phyloP scores from a whole-genome alignment of 2,888 invertebrate genomes.

The Magallana nippona region DNA sequence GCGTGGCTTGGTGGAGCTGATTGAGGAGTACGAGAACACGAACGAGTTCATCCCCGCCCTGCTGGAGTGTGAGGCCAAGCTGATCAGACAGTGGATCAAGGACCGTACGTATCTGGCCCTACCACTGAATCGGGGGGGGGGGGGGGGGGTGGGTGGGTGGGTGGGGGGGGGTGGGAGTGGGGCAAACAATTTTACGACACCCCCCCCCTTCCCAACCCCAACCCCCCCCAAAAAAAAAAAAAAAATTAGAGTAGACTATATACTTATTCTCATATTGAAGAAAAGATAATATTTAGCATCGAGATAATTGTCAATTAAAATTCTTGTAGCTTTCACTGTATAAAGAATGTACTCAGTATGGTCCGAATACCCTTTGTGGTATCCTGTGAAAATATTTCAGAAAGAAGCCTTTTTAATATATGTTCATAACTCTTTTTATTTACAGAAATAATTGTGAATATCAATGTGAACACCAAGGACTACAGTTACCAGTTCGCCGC shows the following conservation, averaged over 20 bases:
- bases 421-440: not conserved
- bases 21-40: constrained; percentile 69
- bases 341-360: not conserved
- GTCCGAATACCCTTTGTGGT: not conserved
- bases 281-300: too few relatives aligned
- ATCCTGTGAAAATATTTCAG: too few relatives aligned
- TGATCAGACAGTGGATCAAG: constrained; percentile 44
- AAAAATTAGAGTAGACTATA: too few relatives aligned
- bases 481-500: constrained; percentile 64
- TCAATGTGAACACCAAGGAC: constrained; percentile 70
- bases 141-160: not conserved
- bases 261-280: not conserved
- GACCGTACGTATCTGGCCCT: constrained; percentile 30
- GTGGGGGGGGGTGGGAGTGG: not conserved
- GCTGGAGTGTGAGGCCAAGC: constrained; percentile 62
- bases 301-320: too few relatives aligned
- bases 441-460: constrained; percentile 56
- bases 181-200: not conserved
- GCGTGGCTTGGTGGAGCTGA: constrained; percentile 57
- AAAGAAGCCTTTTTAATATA: too few relatives aligned
- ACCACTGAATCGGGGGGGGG: not conserved
- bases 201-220: not conserved
- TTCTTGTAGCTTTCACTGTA: not conserved
- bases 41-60: constrained; percentile 71
- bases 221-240: not conserved